Evolutionary conservation across 2,113 vertebrate species (phyloP), one percentile per base, ranked within the genome.

Genomic region (Dolichotis patagonum): DNA sequence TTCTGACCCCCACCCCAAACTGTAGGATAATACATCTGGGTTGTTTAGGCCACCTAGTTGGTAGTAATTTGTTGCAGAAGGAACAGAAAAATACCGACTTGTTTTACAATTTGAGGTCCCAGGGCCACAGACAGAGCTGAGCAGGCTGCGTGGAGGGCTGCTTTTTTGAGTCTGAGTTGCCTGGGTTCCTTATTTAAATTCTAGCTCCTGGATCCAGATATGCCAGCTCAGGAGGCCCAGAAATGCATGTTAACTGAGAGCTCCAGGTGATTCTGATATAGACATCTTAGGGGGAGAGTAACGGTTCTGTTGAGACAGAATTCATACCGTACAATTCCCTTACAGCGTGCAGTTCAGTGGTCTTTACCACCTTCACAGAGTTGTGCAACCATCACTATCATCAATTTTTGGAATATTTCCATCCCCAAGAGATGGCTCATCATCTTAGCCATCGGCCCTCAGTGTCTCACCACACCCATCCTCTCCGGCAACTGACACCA

Each of bases 41-140:
- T 52, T 30, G 43, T 56, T 75, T 32, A 43, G 87, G 19, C 10
- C 84, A 19, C 30, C 20, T 54, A 2, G 7, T 8, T 28, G 60
- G 46, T 63, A 28, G 46, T 6, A 32, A 62, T 7, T 78, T 43
- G 16, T 65, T 41, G 26, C 38, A 43, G 38, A 38, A 75, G 54
- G 35, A 38, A 3, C 3, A 28, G 28, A 58, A 88, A 78, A 22
- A 5, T 7, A 30, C 14, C 41, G 63, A 14, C 43, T 30, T 49
- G 43, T 28, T 32, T 41, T 43, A 62, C n/a, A 3, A 5, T 30
- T n/a, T 26, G 24, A 81, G 71, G 49, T 17, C 62, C 38, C 71
- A 32, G 54, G 17, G 56, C 46, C 14, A 2, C 13, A 13, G 52
- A 24, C 1, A 9, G 88, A 1, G 0, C 11, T 22, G 58, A 8